Conservation (phyloP, 2,113 vertebrate genomes). For the Podilymbus podiceps region DNA sequence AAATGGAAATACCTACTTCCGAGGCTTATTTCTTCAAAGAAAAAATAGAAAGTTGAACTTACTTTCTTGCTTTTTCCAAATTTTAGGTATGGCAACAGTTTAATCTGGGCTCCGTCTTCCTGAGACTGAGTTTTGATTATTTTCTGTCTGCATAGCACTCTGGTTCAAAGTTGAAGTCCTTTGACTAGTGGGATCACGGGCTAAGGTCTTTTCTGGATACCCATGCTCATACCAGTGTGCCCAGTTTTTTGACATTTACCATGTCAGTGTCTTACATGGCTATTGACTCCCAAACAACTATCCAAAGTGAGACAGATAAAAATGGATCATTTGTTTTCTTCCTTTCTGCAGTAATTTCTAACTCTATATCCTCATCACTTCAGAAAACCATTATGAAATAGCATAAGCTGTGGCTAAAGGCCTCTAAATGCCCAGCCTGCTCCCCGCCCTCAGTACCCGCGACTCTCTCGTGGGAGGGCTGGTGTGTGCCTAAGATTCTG, state of each 20-base stretch:
- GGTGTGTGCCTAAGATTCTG: too few relatives aligned
- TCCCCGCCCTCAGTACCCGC: background rate
- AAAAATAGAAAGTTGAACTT: background rate
- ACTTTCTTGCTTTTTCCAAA: background rate
- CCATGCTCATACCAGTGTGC: fast-evolving
- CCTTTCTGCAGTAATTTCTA: background rate
- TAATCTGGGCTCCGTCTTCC: background rate
- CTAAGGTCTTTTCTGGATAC: background rate
- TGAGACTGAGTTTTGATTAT: background rate
- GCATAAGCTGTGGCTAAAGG: background rate
- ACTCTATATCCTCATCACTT: background rate
- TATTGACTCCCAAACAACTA: background rate
- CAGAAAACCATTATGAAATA: background rate
- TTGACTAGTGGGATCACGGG: background rate
- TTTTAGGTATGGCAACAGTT: background rate
- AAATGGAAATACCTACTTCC: background rate
- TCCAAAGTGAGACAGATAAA: background rate
- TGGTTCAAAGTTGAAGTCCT: background rate
- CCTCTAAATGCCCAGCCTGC: background rate
- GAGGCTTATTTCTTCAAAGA: background rate
- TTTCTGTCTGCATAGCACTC: background rate
- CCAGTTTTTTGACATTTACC: background rate
- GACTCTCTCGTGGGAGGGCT: background rate
- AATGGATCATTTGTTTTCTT: background rate
- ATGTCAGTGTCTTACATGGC: background rate